Conservation (phyloP, 2,888 invertebrate species). For the Callyntrura guangdongensis region DNA sequence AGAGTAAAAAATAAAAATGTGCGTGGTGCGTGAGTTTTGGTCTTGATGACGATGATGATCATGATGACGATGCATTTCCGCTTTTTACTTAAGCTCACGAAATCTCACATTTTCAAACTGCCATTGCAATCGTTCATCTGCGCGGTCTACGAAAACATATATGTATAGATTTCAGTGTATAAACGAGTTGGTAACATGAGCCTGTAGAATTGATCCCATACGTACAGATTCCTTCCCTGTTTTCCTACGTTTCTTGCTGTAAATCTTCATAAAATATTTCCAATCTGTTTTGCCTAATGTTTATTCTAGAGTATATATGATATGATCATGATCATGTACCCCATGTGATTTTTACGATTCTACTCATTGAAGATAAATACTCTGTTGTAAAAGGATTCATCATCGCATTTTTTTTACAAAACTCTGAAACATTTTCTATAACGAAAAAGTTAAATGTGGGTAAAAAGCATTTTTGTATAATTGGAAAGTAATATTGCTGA, state of each 20-base stretch:
- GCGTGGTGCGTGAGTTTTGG: constrained; percentile 60
- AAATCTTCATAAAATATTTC: constrained; percentile 6
- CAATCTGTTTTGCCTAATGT: constrained; percentile 47
- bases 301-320: constrained; percentile 12
- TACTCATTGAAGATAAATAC: constrained; percentile 44
- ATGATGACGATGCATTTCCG: constrained; percentile 67
- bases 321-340: constrained; percentile 16
- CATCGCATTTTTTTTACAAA: constrained; percentile 18
- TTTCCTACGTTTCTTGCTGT: not conserved
- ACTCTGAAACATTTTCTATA: not conserved
- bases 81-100: constrained; percentile 19
- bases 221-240: not conserved
- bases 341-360: constrained; percentile 40
- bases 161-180: not conserved
- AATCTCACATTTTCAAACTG: not conserved
- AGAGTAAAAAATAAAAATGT: constrained; percentile 43
- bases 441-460: constrained; percentile 18
- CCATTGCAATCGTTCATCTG: constrained; percentile 12
- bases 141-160: not conserved
- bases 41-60: constrained; percentile 33
- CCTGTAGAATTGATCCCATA: not conserved
- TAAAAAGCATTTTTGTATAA: constrained; percentile 42
- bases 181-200: not conserved
- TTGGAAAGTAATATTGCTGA: constrained; percentile 36
- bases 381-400: not conserved